A percentile compares a stretch with the other conserved stretches of the same genome.
phyloP scores from a whole-genome alignment of 2,888 invertebrate species.

The Neuroscelio doddi region DNA sequence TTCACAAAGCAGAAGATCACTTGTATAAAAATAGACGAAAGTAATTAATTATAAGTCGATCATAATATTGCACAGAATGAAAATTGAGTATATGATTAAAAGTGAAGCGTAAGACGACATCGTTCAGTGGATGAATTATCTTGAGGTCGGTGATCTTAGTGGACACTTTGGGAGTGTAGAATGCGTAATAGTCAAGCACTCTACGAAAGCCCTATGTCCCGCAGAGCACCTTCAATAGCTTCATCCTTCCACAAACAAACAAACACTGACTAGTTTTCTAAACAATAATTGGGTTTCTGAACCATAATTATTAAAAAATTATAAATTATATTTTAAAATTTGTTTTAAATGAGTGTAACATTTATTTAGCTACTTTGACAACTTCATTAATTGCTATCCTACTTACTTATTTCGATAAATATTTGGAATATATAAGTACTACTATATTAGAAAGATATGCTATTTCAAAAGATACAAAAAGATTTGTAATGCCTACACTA shows the following conservation, averaged over 20 bases:
- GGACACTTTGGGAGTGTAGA: slow-evolving; percentile 57
- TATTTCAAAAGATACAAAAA: too few relatives aligned
- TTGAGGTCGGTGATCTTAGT: slow-evolving; percentile 57
- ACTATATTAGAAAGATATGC: too few relatives aligned
- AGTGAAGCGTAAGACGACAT: slow-evolving; percentile 57
- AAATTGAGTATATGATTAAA: background rate
- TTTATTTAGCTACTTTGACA: too few relatives aligned
- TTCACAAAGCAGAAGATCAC: slow-evolving; percentile 35
- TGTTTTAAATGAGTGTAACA: too few relatives aligned
- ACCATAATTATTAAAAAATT: slow-evolving; percentile 14
- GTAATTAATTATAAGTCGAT: slow-evolving; percentile 23
- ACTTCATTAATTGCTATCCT: too few relatives aligned
- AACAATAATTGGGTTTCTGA: slow-evolving; percentile 46
- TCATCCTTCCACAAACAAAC: slow-evolving; percentile 83
- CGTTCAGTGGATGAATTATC: slow-evolving; percentile 57
- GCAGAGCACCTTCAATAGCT: slow-evolving; percentile 93
- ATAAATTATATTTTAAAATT: too few relatives aligned
- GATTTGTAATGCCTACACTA: too few relatives aligned
- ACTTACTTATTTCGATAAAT: too few relatives aligned
- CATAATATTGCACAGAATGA: background rate
- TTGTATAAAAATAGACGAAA: slow-evolving; percentile 55
- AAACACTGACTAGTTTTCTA: slow-evolving; percentile 66
- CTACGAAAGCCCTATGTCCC: slow-evolving; percentile 94
- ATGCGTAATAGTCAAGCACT: slow-evolving; percentile 57
- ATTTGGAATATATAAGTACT: too few relatives aligned